Conservation (phyloP, 2,113 vertebrate species). For the Syngnathus floridae region DNA sequence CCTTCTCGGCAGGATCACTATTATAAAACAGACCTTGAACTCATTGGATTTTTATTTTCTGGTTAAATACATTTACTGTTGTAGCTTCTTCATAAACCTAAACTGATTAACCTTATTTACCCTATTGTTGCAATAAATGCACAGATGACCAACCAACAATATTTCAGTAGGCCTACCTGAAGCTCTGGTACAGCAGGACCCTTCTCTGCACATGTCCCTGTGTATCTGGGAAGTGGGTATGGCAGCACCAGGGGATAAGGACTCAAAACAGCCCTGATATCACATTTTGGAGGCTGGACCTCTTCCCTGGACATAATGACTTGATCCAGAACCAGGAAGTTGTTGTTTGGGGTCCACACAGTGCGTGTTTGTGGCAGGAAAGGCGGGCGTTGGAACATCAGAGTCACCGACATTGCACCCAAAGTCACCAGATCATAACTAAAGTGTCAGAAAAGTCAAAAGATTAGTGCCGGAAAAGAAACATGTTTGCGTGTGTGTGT, state of each 20-base stretch:
- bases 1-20: too few species aligned
- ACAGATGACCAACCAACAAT: not conserved
- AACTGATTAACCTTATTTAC: not conserved
- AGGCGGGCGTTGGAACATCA: constrained; percentile 93
- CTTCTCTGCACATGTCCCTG: constrained; percentile 84
- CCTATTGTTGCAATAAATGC: not conserved
- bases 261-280: constrained; percentile 81
- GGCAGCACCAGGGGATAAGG: constrained; percentile 92
- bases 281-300: constrained; percentile 72
- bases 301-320: constrained; percentile 85
- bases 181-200: constrained; percentile 88
- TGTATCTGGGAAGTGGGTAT: constrained; percentile 87
- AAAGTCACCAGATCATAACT: constrained; percentile 95
- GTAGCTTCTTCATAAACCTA: too few species aligned
- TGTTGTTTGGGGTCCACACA: constrained; percentile 95
- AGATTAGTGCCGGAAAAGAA: not conserved
- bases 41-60: too few species aligned
- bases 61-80: too few species aligned
- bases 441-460: constrained; percentile 5
- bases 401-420: constrained; percentile 85
- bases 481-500: constrained; percentile 6
- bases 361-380: constrained; percentile 87
- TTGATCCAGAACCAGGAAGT: constrained; percentile 89
- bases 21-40: too few species aligned
- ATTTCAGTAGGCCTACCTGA: constrained; percentile 71